Evolutionary conservation across 2,888 invertebrate species (phyloP), one percentile per base, ranked within the genome.

Genomic region (Megastigmus dorsalis): DNA sequence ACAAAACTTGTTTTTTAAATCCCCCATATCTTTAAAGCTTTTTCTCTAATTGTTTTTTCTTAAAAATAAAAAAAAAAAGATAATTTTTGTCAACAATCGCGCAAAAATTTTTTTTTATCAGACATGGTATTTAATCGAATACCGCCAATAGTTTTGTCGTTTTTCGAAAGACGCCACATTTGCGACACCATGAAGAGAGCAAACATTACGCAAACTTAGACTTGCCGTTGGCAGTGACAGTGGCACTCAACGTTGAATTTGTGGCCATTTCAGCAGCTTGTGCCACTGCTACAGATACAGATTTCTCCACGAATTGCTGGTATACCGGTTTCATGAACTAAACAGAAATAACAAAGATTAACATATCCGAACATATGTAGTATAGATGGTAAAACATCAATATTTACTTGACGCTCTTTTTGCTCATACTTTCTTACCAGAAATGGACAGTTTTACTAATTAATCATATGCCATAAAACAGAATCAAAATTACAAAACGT

Each of bases 291-390:
- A 93, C 94, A 87, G 95, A 93, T 88, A 95, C 93, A 84, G 95
- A 93, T 88, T 93, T 94, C 89, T 95, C 95, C 85, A 95, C 91
- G 86, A 94, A 94, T 77, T 92, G 90, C 87, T 95, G 94, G 89
- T 95, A 95, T 78, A 93, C 88, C 79, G 95, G 95, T 88, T 95
- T 95, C 93, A 96, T 93, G 80, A 94, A 89, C 95, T 95, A 89
- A 2, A 89, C 88, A 82, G 80, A 81, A 72, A 75, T 36, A 41
- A 41, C 62, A 23, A 9, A 50, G 55, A 50, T 33, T 18, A 30
- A 28, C 10, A 67, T 28, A 54, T 10, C 7, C 15, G 1, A 45
- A 43, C 2, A 10, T 2, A 41, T 36, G n/a, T 13, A 57, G 26
- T 18, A 45, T 13, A 7, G 2, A 59, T 52, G 26, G 9, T 60